phyloP scores from a whole-genome alignment of 2,113 vertebrate species.

The Lampris megalopsis region DNA sequence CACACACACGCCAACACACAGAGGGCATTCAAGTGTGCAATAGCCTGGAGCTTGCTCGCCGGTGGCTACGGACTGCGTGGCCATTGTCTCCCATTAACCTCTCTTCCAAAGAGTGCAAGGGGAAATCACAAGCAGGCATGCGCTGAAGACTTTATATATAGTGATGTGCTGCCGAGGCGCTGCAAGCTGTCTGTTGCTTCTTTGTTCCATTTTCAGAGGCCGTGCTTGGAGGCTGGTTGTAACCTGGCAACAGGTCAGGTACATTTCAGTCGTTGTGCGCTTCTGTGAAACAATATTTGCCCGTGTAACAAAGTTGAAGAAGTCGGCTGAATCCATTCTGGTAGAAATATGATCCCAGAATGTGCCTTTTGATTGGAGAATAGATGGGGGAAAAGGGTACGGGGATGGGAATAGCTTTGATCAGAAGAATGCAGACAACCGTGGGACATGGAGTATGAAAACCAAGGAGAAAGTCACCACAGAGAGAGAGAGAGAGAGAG shows the following conservation, averaged over 20 bases:
- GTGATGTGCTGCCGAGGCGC: conserved; percentile 59
- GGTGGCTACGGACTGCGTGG: conserved; percentile 53
- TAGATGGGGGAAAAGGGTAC: too few species aligned
- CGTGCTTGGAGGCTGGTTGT: conserved; percentile 57
- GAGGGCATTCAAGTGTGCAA: conserved; percentile 51
- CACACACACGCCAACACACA: conserved; percentile 39
- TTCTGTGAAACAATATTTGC: conserved; percentile 32
- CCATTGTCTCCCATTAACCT: conserved; percentile 74
- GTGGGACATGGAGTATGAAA: conserved; percentile 1
- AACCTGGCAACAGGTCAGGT: conserved; percentile 78
- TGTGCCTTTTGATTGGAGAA: background rate
- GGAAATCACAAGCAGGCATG: conserved; percentile 69
- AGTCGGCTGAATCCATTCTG: conserved; percentile 12
- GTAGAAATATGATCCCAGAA: conserved; percentile 3
- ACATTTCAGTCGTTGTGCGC: conserved; percentile 50
- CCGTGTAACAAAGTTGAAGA: conserved; percentile 26
- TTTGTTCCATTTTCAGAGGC: conserved; percentile 66
- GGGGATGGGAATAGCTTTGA: background rate
- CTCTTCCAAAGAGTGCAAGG: conserved; percentile 55
- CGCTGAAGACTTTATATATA: conserved; percentile 74
- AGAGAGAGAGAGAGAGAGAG: background rate
- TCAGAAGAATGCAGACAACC: background rate
- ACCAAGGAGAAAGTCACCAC: background rate
- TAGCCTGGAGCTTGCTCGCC: conserved; percentile 64
- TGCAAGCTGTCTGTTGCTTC: conserved; percentile 50